These are phyloP conservation scores for Cheilosia vulpina DNA, from an alignment of 2,888 invertebrate species.

Conservation along the genomic window DNA sequence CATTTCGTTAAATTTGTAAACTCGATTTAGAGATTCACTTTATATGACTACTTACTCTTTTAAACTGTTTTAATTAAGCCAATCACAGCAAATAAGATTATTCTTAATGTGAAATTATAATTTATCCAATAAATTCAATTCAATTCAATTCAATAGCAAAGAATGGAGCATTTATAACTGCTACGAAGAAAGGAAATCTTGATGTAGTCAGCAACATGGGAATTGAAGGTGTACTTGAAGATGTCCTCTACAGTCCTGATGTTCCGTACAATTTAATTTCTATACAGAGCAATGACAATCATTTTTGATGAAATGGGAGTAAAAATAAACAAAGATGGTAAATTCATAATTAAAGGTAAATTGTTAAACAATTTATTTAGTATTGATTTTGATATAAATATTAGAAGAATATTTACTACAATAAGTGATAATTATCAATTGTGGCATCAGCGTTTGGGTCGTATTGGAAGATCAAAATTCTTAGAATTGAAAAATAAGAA, in stretches of 20 bases:
- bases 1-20: no score
- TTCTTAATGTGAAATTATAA: no score
- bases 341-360: conserved; percentile 24
- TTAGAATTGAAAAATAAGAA: conserved; percentile 35
- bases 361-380: conserved; percentile 58
- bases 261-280: conserved; percentile 79
- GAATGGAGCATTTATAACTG: conserved; percentile 77
- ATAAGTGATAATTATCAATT: conserved; percentile 32
- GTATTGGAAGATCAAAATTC: conserved; percentile 55
- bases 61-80: no score
- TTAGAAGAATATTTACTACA: conserved; percentile 29
- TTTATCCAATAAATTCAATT: no score
- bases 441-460: conserved; percentile 12
- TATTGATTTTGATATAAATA: conserved; percentile 39
- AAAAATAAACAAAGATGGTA: conserved; percentile 66
- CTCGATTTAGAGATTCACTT: no score
- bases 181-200: conserved; percentile 78
- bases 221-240: conserved; percentile 55
- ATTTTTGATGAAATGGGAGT: conserved; percentile 78
- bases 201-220: conserved; percentile 77
- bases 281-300: conserved; percentile 76
- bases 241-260: conserved; percentile 77
- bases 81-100: no score
- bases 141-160: no score
- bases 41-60: no score